Evolutionary conservation across 2,797 vertebrate genomes (phyloP), one percentile per base, ranked within the genome.

Genomic region (Bovichtus variegatus): DNA sequence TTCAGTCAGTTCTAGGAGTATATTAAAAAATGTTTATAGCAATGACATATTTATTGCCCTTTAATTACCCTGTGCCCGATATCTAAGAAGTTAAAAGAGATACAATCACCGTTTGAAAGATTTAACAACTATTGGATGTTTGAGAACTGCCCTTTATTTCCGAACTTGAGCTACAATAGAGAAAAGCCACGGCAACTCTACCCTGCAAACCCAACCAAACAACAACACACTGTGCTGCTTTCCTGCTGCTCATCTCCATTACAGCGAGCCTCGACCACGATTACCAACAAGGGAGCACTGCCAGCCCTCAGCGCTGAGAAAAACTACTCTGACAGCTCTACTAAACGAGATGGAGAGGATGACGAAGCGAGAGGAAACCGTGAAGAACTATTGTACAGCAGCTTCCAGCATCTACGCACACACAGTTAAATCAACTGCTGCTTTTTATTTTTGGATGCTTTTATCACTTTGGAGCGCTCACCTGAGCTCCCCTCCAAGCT

Each of bases 401-500:
- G 75, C 71, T 84, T 68, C 74, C 57, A 21, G 68, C 62, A 53
- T 80, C 84, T 78, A 40, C 82, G 57, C 55, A 87, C 87, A 90
- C 86, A 86, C 84, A 13, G 34, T 80, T 83, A 89, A 85, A 89
- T 82, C 91, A 87, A 78, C 81, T 41, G 74, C 71, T 55, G 78
- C 23, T 74, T 89, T 90, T 90, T 89, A 88, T 87, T 92, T 34
- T 90, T 74, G 76, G 84, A 83, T 82, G 81, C 83, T 88, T 92
- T 91, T 81, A 92, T 93, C 90, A 87, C 89, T 89, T 85, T 87
- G 83, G 84, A 88, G 84, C 51, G 79, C 91, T 89, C 87, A 73
- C 96, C 96, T 86, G 96, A 96, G 87, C 95, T 95, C 47, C 96
- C 89, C 87, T 87, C 93, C 0, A 96, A 96, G 76, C 97, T 94